Evolutionary conservation across 2,113 vertebrate species (phyloP).

Genomic region (Brienomyrus brachyistius): DNA sequence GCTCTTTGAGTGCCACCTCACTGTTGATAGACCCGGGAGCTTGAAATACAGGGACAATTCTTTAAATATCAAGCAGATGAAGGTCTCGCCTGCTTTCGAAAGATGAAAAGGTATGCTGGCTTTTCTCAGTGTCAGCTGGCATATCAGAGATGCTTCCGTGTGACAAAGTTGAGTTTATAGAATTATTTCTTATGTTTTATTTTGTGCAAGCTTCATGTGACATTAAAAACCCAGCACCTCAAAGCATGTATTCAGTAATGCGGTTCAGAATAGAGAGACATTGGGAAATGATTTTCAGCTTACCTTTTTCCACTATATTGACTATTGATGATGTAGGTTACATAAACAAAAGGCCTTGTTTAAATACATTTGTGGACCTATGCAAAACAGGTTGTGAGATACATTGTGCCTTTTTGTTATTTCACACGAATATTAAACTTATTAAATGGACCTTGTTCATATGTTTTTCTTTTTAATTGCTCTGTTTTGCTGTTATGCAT

Average conservation of each 20-base stretch:
- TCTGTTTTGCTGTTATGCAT: background rate
- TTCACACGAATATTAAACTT: conserved; percentile 32
- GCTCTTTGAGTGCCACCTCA: no score
- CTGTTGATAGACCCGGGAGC: background rate
- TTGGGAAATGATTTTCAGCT: background rate
- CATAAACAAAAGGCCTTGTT: background rate
- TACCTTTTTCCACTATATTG: conserved; percentile 1
- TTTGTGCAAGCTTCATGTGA: background rate
- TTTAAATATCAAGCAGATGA: background rate
- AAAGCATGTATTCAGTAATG: background rate
- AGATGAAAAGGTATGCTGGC: background rate
- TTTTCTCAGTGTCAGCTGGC: background rate
- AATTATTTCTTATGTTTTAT: background rate
- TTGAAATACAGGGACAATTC: background rate
- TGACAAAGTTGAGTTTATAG: background rate
- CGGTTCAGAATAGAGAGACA: background rate
- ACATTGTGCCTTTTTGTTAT: conserved; percentile 36
- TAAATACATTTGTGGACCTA: conserved; percentile 40
- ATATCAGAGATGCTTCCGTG: background rate
- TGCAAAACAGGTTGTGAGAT: conserved; percentile 47
- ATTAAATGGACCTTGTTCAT: background rate
- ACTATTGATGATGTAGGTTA: background rate
- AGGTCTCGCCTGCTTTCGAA: background rate
- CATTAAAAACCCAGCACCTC: background rate
- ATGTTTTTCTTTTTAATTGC: background rate